Evolutionary conservation across 2,113 vertebrate species (phyloP).

Genomic region (Romanogobio albipinnatus): DNA sequence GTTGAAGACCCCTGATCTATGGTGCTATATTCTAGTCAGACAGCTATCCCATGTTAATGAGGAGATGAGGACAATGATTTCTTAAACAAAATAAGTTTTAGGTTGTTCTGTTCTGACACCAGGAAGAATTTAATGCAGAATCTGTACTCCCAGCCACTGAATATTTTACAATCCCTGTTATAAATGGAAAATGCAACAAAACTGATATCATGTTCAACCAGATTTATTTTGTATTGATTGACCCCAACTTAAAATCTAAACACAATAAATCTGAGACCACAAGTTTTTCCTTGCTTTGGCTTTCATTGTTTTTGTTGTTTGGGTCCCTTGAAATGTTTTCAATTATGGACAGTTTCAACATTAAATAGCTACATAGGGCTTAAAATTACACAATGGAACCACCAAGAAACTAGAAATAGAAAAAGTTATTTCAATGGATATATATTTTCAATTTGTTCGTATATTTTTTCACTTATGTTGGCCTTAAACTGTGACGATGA

Average conservation of each 20-base stretch:
- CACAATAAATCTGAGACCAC: slow-evolving; percentile 69
- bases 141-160: slow-evolving; percentile 44
- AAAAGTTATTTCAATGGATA: neutral
- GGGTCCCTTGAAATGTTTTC: neutral
- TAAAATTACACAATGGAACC: neutral
- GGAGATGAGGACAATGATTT: slow-evolving; percentile 30
- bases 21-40: slow-evolving; percentile 62
- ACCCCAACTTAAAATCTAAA: slow-evolving; percentile 56
- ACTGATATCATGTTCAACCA: slow-evolving; percentile 60
- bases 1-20: neutral
- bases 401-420: neutral
- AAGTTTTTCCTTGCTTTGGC: slow-evolving; percentile 39
- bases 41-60: slow-evolving; percentile 27
- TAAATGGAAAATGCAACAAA: slow-evolving; percentile 24
- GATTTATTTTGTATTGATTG: slow-evolving; percentile 65
- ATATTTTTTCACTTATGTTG: no score
- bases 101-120: slow-evolving; percentile 48
- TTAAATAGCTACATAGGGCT: neutral
- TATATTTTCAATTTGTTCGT: no score
- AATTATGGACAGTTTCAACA: neutral
- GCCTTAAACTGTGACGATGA: no score
- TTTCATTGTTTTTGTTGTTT: neutral
- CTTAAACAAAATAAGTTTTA: slow-evolving; percentile 22
- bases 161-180: slow-evolving; percentile 35
- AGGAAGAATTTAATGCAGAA: slow-evolving; percentile 60